Evolutionary conservation across 1,140 invertebrate genomes (phyloP), one percentile per base, ranked within the genome.

Genomic region (Drosophila micromelanica): DNA sequence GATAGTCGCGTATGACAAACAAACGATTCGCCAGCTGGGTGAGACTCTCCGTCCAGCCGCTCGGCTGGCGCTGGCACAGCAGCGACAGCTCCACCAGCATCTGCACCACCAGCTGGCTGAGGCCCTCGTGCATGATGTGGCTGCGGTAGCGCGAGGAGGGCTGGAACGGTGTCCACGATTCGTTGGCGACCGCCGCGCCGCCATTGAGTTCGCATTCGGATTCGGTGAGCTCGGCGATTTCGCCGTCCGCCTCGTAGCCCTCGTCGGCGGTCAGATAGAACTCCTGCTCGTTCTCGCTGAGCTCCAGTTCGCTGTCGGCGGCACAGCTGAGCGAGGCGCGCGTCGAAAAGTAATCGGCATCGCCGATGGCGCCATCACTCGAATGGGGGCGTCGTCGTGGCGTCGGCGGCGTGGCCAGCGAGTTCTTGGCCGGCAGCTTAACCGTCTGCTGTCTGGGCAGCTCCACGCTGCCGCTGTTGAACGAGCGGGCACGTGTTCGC

Each of bases 181-280:
- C 73, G 5, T 82, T 82, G 15, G 64, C 72, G 0, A 49, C 73
- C 17, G 59, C 49, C 0, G 9, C 48, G 2, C 75, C 71, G 7
- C 73, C 76, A 46, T 86, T 80, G 0, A 80, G 51, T 1, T 90
- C 78, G 17, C 75, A 75, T 27, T 91, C 90, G 20, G 80, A 78
- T 27, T 91, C 91, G 9, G 80, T 91, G 0, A 90, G 42, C 3
- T 91, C 86, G 0, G 78, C 78, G 13, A 91, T 86, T 51, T 92
- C 91, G 38, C 82, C 91, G 67, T 92, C 91, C 20, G 90, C 91
- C 54, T 92, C 91, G 55, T 92, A 92, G 1, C 91, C 91, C 57
- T 92, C 91, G 23, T 92, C 91, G 3, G 91, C 91, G 0, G 90
- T 91, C 17, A 87, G 42, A 64, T 91, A 92, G 13, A 71, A 90